Conservation (phyloP, 64 coral and sea anemone species). For the Anthopleura sola region DNA sequence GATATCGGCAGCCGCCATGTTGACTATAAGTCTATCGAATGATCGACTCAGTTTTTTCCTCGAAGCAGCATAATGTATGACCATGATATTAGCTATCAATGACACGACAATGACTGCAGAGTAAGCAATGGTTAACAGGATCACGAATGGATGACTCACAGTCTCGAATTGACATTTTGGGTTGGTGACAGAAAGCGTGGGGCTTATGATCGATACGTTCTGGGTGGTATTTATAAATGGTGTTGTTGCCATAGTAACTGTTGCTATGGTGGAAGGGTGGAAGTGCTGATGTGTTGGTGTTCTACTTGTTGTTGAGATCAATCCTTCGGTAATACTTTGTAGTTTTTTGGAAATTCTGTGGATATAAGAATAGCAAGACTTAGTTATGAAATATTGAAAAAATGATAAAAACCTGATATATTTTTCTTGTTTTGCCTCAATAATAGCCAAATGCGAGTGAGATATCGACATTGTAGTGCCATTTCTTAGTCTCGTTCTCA, state of each 20-base stretch:
- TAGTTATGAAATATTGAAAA: no score
- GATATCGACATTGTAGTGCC: no score
- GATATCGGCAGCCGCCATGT: constrained; percentile 53
- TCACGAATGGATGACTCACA: not conserved
- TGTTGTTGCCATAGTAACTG: not conserved
- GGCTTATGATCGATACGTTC: not conserved
- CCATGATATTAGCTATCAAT: constrained; percentile 28
- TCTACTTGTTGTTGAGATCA: not conserved
- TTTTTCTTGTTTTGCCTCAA: no score
- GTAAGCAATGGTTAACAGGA: constrained; percentile 23
- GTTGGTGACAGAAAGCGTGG: not conserved
- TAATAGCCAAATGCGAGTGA: no score
- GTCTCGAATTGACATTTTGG: not conserved
- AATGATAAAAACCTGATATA: no score
- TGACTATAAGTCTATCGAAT: constrained; percentile 39
- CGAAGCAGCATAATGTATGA: constrained; percentile 11
- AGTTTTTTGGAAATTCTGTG: no score
- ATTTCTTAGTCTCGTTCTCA: no score
- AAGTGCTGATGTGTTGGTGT: no score
- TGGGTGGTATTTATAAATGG: not conserved
- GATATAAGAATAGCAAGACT: no score
- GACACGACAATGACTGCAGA: not conserved
- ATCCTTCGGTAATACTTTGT: not conserved
- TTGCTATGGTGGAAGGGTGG: not conserved
- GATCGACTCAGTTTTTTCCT: constrained; percentile 11